phyloP scores from a whole-genome alignment of 2,113 vertebrate species.

The Brachyhypopomus occidentalis region DNA sequence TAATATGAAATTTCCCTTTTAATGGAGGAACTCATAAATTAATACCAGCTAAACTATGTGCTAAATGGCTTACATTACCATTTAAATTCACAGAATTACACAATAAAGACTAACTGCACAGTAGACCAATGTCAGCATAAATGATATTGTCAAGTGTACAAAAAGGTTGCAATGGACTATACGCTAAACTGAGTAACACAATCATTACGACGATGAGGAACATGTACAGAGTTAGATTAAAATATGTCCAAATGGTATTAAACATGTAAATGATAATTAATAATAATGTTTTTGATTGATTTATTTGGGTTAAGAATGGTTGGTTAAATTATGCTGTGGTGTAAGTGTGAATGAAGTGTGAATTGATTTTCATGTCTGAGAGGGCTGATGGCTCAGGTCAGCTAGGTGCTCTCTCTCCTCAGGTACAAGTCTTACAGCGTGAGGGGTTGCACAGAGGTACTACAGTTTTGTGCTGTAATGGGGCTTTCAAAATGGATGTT shows the following conservation, averaged over 20 bases:
- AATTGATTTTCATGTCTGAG: constrained; percentile 7
- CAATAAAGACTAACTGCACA: not conserved
- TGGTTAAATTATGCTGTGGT: no score
- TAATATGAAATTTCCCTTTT: constrained; percentile 29
- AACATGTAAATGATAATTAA: not conserved
- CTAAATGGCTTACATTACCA: not conserved
- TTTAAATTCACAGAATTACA: constrained; percentile 10
- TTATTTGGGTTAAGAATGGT: no score
- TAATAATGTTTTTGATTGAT: not conserved
- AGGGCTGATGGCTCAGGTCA: not conserved
- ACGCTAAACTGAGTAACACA: not conserved
- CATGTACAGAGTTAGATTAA: not conserved
- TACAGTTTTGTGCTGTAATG: not conserved
- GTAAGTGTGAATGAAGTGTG: not conserved
- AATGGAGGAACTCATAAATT: constrained; percentile 16
- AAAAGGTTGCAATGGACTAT: not conserved
- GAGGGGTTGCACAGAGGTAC: not conserved
- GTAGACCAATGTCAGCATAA: not conserved
- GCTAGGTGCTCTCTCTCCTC: not conserved
- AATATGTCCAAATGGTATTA: not conserved
- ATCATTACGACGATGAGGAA: not conserved
- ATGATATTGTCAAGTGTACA: not conserved
- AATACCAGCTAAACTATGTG: constrained; percentile 16
- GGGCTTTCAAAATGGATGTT: not conserved
- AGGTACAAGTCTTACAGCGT: not conserved